Base-by-base conservation (phyloP, 1,140 invertebrate species). In the Conus ventricosus region DNA sequence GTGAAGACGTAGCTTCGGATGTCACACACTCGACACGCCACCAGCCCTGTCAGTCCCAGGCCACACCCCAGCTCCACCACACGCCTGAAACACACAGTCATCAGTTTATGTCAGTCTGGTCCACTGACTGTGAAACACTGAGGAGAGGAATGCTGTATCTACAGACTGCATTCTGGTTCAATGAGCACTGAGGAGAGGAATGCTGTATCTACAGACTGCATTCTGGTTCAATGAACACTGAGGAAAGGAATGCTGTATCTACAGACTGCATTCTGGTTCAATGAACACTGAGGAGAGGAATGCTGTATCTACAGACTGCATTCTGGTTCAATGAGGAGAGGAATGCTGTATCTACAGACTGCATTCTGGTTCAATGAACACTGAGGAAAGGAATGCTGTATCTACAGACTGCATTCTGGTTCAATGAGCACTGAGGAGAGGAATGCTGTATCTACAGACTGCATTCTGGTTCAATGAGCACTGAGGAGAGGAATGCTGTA, bases 11-110 rank as follows among this genome's bases (percentile, higher is more conserved):
- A 93, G 27, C 91, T 90, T 13, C 89, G 88, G 17, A 92, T 78
- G 17, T 89, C 67, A 89, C 93, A 93, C 25, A 88, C 60, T 60
- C 90, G 91, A 89, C 93, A 94, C 0, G 92, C 84, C 20, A 91
- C 89, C 17, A 94, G 90, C 27, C 94, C 94, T 10, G 93, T 93
- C 51, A 94, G 89, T 10, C 94, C 94, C 60, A 94, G 89, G 23
- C 94, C 94, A 93, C 93, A 91, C 11, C 94, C 94, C 39, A 94
- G 90, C 84, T 94, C 94, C 53, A 93, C 71, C 15, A 94, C 25
- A 67, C 51, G 55, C 51, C 75, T 75, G 51, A 27, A 71, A 88
- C 67, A 27, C 0, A 87, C 51, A 2, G 15, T 60, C 15, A 60
- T 60, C 39, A 39, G 39, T 39, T 39, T 39, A 39, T 39, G 39